These are phyloP conservation scores for Oxytorus armatus DNA, from an alignment of 2,888 invertebrate genomes.

Conservation along the genomic window DNA sequence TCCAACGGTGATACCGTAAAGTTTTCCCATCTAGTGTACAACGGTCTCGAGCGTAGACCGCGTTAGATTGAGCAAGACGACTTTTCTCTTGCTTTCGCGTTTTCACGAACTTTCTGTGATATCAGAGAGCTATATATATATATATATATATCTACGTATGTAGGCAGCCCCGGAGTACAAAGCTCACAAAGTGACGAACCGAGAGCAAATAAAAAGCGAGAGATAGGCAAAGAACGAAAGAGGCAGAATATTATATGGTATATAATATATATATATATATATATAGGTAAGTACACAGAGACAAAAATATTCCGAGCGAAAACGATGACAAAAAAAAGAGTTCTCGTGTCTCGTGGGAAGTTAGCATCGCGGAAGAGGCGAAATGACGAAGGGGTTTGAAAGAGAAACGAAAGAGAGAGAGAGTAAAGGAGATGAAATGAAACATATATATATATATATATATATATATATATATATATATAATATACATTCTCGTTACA, in stretches of 20 bases:
- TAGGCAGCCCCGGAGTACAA: conserved; percentile 28
- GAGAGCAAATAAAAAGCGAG: conserved; percentile 35
- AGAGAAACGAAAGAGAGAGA: conserved; percentile 49
- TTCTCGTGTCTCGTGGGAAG: conserved; percentile 50
- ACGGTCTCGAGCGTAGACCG: conserved; percentile 42
- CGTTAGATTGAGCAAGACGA: conserved; percentile 15
- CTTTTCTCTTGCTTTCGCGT: conserved; percentile 32
- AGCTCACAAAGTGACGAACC: conserved; percentile 60
- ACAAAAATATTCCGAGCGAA: conserved; percentile 44
- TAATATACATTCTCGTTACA: conserved; percentile 65
- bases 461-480: conserved; percentile 28
- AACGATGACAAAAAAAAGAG: conserved; percentile 5
- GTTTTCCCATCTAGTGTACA: conserved; percentile 56
- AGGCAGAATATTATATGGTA: conserved; percentile 28
- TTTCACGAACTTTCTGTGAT: conserved; percentile 37
- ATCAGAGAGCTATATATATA: conserved; percentile 9
- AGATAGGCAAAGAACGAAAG: conserved; percentile 19
- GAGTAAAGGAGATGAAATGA: conserved; percentile 15
- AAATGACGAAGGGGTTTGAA: conserved; percentile 26
- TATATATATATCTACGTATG: not conserved
- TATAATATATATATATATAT: conserved; percentile 1
- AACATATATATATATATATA: too few species aligned
- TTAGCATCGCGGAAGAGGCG: conserved; percentile 20
- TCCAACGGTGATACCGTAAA: conserved; percentile 47
- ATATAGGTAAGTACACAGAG: conserved; percentile 5